Evolutionary conservation across 2,113 vertebrate species (phyloP).

Genomic region (Salvelinus sp.): DNA sequence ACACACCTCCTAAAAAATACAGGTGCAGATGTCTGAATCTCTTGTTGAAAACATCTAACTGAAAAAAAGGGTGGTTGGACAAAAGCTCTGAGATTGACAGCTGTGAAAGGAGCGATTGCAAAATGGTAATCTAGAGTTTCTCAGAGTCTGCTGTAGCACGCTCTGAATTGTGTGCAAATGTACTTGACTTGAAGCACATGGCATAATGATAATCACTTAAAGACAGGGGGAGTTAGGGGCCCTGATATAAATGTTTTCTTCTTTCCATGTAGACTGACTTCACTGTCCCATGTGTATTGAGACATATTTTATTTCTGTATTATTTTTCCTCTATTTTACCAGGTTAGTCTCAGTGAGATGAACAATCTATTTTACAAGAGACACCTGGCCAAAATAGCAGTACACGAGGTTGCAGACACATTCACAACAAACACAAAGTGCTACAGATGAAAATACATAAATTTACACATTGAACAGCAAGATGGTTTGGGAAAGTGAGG

Average conservation of each 20-base stretch:
- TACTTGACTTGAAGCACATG: slow-evolving; percentile 63
- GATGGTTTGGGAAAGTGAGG: no score
- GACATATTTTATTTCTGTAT: slow-evolving; percentile 1
- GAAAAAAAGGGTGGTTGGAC: slow-evolving; percentile 36
- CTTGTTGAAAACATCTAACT: slow-evolving; percentile 15
- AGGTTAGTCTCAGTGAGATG: no score
- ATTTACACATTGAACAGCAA: no score
- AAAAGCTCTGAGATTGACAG: slow-evolving; percentile 56
- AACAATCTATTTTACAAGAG: no score
- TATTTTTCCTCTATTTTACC: no score
- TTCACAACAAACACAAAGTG: no score
- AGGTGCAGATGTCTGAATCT: slow-evolving; percentile 41
- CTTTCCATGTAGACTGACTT: slow-evolving; percentile 49
- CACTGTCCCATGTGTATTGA: neutral
- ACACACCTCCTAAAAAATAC: slow-evolving; percentile 34
- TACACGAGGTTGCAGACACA: no score
- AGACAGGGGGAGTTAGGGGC: slow-evolving; percentile 49
- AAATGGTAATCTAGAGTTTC: slow-evolving; percentile 58
- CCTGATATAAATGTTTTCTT: slow-evolving; percentile 66
- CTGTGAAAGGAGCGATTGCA: slow-evolving; percentile 45
- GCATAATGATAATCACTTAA: slow-evolving; percentile 65
- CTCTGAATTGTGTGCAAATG: slow-evolving; percentile 66
- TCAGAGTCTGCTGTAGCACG: slow-evolving; percentile 58
- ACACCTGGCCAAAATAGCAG: no score
- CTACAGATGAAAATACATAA: no score